These are phyloP conservation scores for Formica aserva DNA, from an alignment of 2,888 invertebrate species.

Conservation along the genomic window DNA sequence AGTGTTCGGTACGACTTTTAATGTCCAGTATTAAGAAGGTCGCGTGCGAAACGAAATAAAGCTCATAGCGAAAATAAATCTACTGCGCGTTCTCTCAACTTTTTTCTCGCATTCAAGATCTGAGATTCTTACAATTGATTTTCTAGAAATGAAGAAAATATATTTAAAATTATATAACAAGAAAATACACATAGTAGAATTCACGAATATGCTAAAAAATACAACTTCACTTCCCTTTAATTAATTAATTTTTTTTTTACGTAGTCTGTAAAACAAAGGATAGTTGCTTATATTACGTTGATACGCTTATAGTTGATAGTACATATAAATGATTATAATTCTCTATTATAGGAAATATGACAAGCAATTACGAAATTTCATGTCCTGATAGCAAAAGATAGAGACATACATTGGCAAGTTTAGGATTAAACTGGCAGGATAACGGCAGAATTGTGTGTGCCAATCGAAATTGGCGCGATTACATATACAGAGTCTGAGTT, in stretches of 20 bases:
- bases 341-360: background rate
- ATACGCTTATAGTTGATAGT: too few relatives aligned
- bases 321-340: background rate
- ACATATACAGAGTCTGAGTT: constrained; percentile 55
- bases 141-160: background rate
- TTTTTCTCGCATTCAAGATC: background rate
- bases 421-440: constrained; percentile 17
- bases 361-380: constrained; percentile 2
- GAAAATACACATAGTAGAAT: background rate
- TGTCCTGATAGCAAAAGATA: background rate
- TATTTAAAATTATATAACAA: background rate
- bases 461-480: constrained; percentile 67
- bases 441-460: background rate
- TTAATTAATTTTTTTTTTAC: background rate
- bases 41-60: constrained; percentile 12
- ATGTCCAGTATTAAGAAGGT: background rate
- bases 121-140: background rate
- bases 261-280: background rate
- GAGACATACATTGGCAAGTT: constrained; percentile 4
- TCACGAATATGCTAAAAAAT: background rate
- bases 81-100: background rate
- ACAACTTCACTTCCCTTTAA: background rate
- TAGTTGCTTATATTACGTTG: too few relatives aligned
- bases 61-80: constrained; percentile 25
- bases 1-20: constrained; percentile 20